Evolutionary conservation across 2,113 vertebrate species (phyloP).

Genomic region (Cochlearius cochlearius): DNA sequence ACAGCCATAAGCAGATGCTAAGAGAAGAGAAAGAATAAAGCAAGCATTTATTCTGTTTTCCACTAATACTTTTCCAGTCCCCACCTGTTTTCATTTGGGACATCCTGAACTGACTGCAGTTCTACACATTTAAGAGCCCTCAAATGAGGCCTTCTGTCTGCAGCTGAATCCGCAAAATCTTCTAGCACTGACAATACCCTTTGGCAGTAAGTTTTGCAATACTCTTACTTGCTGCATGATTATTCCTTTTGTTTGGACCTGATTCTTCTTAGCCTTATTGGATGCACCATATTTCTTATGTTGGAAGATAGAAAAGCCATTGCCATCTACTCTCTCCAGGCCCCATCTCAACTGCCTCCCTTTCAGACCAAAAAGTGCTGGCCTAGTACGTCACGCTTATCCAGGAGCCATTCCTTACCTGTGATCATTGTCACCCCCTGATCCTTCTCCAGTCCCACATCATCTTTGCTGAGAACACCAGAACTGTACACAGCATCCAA

Average conservation of each 20-base stretch:
- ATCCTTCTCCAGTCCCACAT: background rate
- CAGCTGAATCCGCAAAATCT: background rate
- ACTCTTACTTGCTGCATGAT: background rate
- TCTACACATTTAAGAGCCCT: background rate
- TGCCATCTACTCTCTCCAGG: background rate
- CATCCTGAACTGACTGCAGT: background rate
- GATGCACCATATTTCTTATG: background rate
- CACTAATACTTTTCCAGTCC: background rate
- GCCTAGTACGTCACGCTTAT: background rate
- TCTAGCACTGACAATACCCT: background rate
- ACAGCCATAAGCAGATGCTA: background rate
- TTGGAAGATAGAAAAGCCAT: background rate
- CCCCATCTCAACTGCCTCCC: background rate
- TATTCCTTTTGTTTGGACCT: background rate
- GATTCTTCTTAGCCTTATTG: background rate
- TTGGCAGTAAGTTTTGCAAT: background rate
- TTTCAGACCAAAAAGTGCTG: background rate
- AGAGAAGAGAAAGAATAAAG: slow-evolving; percentile 9
- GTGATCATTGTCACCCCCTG: background rate
- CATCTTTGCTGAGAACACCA: background rate
- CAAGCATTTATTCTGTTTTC: slow-evolving; percentile 17
- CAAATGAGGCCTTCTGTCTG: background rate
- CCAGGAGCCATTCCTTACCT: background rate
- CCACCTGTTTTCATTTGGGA: background rate
- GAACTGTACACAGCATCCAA: background rate